A percentile compares a stretch with the other conserved stretches of the same genome.
These are phyloP conservation scores for Glossosoma conforme DNA, from an alignment of 1,140 invertebrate species.

Conservation along the genomic window DNA sequence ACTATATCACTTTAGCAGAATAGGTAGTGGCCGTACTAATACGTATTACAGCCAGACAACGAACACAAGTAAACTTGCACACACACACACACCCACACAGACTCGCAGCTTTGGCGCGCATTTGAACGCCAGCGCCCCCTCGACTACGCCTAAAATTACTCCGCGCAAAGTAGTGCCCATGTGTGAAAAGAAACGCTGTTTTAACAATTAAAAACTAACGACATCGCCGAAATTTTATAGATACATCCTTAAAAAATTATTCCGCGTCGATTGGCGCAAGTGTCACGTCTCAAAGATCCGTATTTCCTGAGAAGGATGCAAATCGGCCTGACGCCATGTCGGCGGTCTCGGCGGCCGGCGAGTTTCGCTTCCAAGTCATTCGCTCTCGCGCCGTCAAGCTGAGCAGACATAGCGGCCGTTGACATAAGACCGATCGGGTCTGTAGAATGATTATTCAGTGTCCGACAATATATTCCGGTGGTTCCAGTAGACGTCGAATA, in stretches of 20 bases:
- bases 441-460: slow-evolving; percentile 26
- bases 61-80: too few species aligned
- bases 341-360: slow-evolving; percentile 4
- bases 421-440: slow-evolving; percentile 19
- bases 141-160: too few species aligned
- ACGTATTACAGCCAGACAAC: too few species aligned
- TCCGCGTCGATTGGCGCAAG: slow-evolving; percentile 1
- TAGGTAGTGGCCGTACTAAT: too few species aligned
- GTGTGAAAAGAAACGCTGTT: background rate
- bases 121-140: too few species aligned
- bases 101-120: too few species aligned
- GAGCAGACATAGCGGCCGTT: slow-evolving; percentile 14
- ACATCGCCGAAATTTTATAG: slow-evolving; percentile 3
- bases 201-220: slow-evolving; percentile 3
- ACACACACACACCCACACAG: too few species aligned
- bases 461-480: slow-evolving; percentile 24
- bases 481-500: slow-evolving; percentile 20
- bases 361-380: slow-evolving; percentile 3
- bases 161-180: slow-evolving; percentile 16
- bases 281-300: slow-evolving; percentile 14
- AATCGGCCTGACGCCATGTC: slow-evolving; percentile 12
- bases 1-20: too few species aligned
- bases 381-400: slow-evolving; percentile 13
- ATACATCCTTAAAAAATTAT: slow-evolving; percentile 6
- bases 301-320: slow-evolving; percentile 1